Conservation (phyloP, 2,888 invertebrate genomes). For the Archips crataeganus region DNA sequence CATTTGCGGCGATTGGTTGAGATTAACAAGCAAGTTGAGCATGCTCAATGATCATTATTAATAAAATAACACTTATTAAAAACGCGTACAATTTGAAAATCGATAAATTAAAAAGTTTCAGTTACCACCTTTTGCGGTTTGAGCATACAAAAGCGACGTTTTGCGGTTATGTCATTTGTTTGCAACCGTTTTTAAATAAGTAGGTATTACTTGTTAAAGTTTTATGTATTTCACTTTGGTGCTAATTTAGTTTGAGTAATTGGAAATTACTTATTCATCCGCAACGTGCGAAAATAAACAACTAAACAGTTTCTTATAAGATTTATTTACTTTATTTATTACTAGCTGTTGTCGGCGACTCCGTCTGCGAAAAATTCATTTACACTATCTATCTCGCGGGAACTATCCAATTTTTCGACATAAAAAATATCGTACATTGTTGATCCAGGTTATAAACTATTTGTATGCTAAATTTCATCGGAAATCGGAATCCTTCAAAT, state of each 20-base stretch:
- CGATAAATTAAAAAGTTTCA: background rate
- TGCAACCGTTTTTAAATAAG: background rate
- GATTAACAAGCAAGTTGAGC: background rate
- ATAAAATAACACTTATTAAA: background rate
- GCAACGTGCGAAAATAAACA: background rate
- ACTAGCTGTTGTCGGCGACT: too few relatives aligned
- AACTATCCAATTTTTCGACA: too few relatives aligned
- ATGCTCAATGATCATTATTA: background rate
- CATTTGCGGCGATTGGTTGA: background rate
- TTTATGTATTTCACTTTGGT: background rate
- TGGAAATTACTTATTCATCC: background rate
- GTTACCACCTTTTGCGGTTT: slow-evolving; percentile 10
- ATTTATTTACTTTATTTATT: too few relatives aligned
- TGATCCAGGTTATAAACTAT: too few relatives aligned
- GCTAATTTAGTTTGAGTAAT: background rate
- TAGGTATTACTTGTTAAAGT: background rate
- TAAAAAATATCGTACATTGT: too few relatives aligned
- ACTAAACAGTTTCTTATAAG: too few relatives aligned
- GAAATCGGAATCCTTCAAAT: too few relatives aligned
- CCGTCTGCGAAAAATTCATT: too few relatives aligned
- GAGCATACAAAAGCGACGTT: background rate
- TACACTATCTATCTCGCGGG: too few relatives aligned
- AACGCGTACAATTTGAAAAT: background rate
- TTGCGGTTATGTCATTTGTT: slow-evolving; percentile 5
- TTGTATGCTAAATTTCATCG: too few relatives aligned